Evolutionary conservation across 2,797 vertebrate species (phyloP).

Genomic region (Graptemys geographica): DNA sequence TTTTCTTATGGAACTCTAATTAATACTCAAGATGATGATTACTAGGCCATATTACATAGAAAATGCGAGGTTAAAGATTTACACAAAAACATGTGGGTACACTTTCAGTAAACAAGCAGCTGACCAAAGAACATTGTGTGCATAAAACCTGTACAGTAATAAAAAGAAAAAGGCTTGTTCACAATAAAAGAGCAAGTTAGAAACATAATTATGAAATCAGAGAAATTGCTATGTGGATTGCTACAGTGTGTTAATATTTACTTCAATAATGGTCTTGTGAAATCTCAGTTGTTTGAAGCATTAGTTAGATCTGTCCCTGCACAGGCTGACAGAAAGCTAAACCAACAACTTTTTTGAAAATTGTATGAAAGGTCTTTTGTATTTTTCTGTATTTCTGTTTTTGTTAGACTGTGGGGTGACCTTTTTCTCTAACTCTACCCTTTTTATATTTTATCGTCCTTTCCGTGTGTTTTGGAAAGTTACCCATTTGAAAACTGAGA

Average conservation of each 20-base stretch:
- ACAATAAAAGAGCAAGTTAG: neutral
- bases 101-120: conserved; percentile 48
- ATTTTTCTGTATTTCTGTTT: conserved; percentile 8
- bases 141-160: conserved; percentile 20
- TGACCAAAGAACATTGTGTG: conserved; percentile 7
- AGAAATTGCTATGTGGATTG: conserved; percentile 11
- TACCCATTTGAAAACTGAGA: conserved; percentile 53
- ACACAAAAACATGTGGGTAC: conserved; percentile 18
- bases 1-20: conserved; percentile 45
- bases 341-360: neutral
- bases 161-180: neutral
- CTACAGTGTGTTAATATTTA: conserved; percentile 11
- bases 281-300: conserved; percentile 15
- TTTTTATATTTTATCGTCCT: conserved; percentile 1
- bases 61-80: conserved; percentile 55
- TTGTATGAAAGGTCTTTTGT: neutral
- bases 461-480: conserved; percentile 49
- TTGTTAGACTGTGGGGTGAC: neutral
- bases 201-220: conserved; percentile 1
- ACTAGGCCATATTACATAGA: conserved; percentile 24
- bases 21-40: conserved; percentile 15
- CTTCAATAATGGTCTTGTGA: neutral
- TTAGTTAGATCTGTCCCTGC: neutral
- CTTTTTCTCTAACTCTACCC: neutral
- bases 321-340: neutral